phyloP scores from a whole-genome alignment of 2,113 vertebrate species.

The Ceuthmochares aereus region DNA sequence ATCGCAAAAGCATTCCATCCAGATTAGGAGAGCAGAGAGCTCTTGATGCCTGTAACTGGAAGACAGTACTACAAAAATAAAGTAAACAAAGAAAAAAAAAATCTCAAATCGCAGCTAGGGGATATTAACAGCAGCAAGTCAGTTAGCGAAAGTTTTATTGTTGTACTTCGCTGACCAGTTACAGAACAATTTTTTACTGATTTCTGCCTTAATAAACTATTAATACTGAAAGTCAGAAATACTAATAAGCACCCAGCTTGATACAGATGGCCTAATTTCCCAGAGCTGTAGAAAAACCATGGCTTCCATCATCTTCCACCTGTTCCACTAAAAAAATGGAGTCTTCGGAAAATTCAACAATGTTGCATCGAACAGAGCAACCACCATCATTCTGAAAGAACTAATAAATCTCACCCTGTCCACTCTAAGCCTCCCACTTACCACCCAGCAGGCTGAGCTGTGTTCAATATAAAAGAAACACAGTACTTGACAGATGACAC shows the following conservation, averaged over 20 bases:
- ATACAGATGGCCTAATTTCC: background rate
- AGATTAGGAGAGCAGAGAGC: background rate
- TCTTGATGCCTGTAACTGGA: background rate
- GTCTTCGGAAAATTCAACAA: background rate
- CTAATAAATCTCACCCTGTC: background rate
- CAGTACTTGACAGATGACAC: background rate
- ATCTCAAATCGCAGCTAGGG: background rate
- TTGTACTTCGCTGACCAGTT: background rate
- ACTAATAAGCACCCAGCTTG: background rate
- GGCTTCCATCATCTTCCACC: background rate
- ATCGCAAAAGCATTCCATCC: background rate
- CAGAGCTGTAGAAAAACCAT: background rate
- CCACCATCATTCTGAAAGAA: background rate
- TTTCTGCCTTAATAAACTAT: background rate
- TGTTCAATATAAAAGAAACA: conserved; percentile 7
- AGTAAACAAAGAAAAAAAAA: background rate
- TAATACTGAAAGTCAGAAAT: background rate
- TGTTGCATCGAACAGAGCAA: background rate
- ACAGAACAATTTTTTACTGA: background rate
- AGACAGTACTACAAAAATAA: background rate
- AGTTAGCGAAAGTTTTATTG: background rate
- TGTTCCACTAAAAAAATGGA: background rate
- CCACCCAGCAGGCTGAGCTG: background rate
- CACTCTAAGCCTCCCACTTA: background rate
- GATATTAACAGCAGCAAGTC: background rate